phyloP scores from a whole-genome alignment of 2,113 vertebrate species.

The Bubalus kerabau region DNA sequence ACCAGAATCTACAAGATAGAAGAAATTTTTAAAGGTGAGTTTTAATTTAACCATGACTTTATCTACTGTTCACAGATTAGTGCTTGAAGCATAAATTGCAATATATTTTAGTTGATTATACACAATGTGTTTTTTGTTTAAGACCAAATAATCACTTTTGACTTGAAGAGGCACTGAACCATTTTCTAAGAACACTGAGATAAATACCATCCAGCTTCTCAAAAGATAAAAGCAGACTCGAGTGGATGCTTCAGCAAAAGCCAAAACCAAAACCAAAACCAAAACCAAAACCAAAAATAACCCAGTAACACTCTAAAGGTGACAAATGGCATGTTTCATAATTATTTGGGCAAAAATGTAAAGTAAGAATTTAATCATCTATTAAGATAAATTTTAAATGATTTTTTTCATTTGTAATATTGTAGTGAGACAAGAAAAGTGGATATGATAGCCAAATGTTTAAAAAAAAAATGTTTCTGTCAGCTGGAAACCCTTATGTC shows the following conservation, averaged over 20 bases:
- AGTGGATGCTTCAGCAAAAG: constrained; percentile 15
- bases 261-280: neutral
- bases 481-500: constrained; percentile 69
- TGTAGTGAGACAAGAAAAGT: constrained; percentile 69
- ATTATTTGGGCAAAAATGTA: constrained; percentile 45
- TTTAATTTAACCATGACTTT: neutral
- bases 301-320: constrained; percentile 62
- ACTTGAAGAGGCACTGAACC: neutral
- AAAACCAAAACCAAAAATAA: neutral
- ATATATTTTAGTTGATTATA: neutral
- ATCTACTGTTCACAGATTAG: neutral
- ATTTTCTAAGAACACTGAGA: neutral
- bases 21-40: neutral
- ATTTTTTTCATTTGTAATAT: constrained; percentile 73
- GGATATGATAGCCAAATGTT: constrained; percentile 51
- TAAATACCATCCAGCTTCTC: neutral
- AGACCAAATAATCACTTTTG: neutral
- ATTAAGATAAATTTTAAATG: constrained; percentile 58
- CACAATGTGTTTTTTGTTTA: neutral
- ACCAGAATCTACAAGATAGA: neutral
- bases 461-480: constrained; percentile 49
- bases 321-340: constrained; percentile 62
- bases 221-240: neutral
- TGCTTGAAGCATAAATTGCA: neutral
- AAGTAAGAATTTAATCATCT: constrained; percentile 59